phyloP scores from a whole-genome alignment of 2,797 vertebrate species.

The Melanotaenia trifasciata region DNA sequence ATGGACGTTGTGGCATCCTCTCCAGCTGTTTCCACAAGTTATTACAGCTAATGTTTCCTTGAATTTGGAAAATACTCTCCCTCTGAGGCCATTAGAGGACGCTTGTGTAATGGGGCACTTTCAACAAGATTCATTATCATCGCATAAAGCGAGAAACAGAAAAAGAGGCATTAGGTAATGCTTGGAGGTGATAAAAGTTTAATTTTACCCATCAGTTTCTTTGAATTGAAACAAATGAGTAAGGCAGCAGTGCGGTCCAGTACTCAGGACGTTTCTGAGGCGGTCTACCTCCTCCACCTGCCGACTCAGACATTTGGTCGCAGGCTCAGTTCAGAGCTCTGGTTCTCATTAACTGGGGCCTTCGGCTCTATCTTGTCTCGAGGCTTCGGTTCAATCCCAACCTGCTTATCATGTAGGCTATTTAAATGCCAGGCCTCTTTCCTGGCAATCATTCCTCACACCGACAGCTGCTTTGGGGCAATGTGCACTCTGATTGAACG shows the following conservation, averaged over 20 bases:
- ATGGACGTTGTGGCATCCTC: slow-evolving; percentile 10
- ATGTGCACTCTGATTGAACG: slow-evolving; percentile 6
- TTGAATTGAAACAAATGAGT: slow-evolving; percentile 25
- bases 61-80: slow-evolving; percentile 19
- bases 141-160: background rate
- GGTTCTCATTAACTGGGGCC: slow-evolving; percentile 28
- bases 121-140: slow-evolving; percentile 21
- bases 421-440: slow-evolving; percentile 1
- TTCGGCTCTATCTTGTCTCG: background rate
- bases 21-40: slow-evolving; percentile 27
- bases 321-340: slow-evolving; percentile 15
- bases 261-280: slow-evolving; percentile 18
- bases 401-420: slow-evolving; percentile 15
- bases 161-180: background rate
- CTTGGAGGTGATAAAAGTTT: slow-evolving; percentile 16
- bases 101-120: background rate
- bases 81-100: slow-evolving; percentile 1
- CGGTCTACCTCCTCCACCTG: slow-evolving; percentile 27
- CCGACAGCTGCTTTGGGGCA: slow-evolving; percentile 15
- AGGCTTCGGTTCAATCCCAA: slow-evolving; percentile 8
- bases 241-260: background rate
- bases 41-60: slow-evolving; percentile 32
- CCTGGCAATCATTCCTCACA: background rate
- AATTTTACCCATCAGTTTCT: slow-evolving; percentile 23
- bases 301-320: slow-evolving; percentile 11